Base-by-base conservation (phyloP, 2,797 vertebrate species). In the Synanceia verrucosa region DNA sequence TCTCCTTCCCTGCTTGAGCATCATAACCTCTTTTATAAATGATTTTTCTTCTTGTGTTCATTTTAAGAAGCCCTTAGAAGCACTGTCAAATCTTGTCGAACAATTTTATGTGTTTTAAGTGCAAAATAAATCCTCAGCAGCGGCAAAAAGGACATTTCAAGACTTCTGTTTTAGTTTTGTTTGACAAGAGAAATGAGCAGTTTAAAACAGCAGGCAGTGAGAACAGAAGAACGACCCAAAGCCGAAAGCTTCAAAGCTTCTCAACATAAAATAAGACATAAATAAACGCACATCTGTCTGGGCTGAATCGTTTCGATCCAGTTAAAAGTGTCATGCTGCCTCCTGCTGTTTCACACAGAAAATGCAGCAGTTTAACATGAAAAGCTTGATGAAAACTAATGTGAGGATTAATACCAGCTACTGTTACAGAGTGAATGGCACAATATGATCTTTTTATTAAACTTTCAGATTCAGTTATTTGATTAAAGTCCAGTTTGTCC, bases 291-390 rank as follows among this genome's bases (percentile, higher is more conserved):
- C n/a, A n/a, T 3, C 24, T 12, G 37, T 31, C 41, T 43, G 21
- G 34, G 46, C 18, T 8, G n/a, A n/a, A n/a, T n/a, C n/a, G n/a
- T n/a, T n/a, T n/a, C n/a, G n/a, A n/a, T n/a, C 0, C 9, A 9
- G 43, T 34, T 39, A 62, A 29, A 79, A 85, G 87, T 53, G 21
- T 53, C 60, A 61, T 87, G 73, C 81, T 90, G 86, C 91, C 91
- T 74, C 83, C 90, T 89, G 53, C 74, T 86, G 93, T 64, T 52
- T 23, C 0, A 46, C 2, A 34, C 1, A 14, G 39, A 11, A 68
- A 66, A 4, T 78, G 44, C 16, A 18, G 21, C 2, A n/a, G 9
- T 4, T 31, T 3, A 3, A 36, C 2, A 1, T 46, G 36, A 48
- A 39, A 47, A 10, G 26, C 26, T 11, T 19, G 33, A 4, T 12